Base-by-base conservation (phyloP, 2,797 vertebrate genomes). In the Echiichthys vipera region DNA sequence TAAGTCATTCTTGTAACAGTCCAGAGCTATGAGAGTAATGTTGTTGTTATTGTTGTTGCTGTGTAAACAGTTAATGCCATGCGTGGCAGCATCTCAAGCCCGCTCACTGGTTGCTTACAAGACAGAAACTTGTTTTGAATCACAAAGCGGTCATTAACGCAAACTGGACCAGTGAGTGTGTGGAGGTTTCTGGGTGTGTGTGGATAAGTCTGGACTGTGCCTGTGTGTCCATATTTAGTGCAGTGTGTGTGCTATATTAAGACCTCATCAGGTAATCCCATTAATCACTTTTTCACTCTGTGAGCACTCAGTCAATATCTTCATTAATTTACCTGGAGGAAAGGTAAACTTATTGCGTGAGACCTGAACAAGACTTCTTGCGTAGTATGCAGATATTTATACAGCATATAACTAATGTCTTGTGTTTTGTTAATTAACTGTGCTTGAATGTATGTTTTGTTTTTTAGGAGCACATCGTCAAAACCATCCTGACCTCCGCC, bases 401-500 rank as follows among this genome's bases (percentile, higher is more conserved):
- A 8, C 10, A 34, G 32, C 15, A 20, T n/a, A 8, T 12, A 34
- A 37, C 15, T 30, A 29, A 30, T 30, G 32, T 0, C 30, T 54
- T 32, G 7, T 47, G 4, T 37, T 61, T 20, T 64, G 22, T 71
- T 3, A 7, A 50, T 45, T 32, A 51, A 70, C 24, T 47, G 12
- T 54, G 7, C 85, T 18, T 74, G 17, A 84, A 7, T 74, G 4
- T 65, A 10, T 72, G 39, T 9, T 74, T 58, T 86, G 17, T 71
- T 50, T 92, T 95, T 81, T 85, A 99, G 98, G 98, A 99, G 84
- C 95, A 98, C 84, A 96, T 97, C 72, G 95, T 99, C 80, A 99
- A 98, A 95, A 98, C 96, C 65, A 96, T 99, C 72, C 92, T 99
- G 91, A 96, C 94, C 58, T 98, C 98, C 5, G 98, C 98, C 75